A percentile compares a stretch with the other conserved stretches of the same genome.
These are phyloP conservation scores for Leucophenga montana DNA, from an alignment of 2,888 invertebrate species.

Conservation along the genomic window DNA sequence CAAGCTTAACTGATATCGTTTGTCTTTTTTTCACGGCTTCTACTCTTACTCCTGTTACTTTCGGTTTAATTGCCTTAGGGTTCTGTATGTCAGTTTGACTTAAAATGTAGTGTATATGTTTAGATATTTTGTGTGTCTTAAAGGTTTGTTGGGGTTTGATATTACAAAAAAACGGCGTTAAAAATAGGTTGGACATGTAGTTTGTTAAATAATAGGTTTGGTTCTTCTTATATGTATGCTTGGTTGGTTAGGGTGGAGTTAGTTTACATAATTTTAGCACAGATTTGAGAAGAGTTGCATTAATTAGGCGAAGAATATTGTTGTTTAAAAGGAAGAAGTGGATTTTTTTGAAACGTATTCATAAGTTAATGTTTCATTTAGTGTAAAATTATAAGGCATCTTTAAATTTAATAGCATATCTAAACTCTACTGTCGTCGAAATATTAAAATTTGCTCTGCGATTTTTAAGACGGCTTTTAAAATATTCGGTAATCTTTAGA, in stretches of 20 bases:
- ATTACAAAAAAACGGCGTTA: slow-evolving; percentile 23
- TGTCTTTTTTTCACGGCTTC: slow-evolving; percentile 1
- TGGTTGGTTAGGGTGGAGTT: slow-evolving; percentile 17
- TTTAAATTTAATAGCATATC: no score
- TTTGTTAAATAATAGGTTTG: background rate
- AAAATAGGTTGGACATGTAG: slow-evolving; percentile 30
- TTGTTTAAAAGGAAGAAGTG: background rate
- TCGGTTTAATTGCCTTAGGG: no score
- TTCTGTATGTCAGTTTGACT: slow-evolving; percentile 12
- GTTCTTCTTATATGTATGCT: background rate
- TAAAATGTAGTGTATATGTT: background rate
- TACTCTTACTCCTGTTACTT: background rate
- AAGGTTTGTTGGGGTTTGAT: no score
- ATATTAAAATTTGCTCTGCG: no score
- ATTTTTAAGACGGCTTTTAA: no score
- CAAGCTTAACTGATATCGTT: slow-evolving; percentile 42
- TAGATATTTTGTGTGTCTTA: no score
- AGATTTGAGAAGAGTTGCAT: slow-evolving; percentile 39
- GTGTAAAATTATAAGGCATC: no score
- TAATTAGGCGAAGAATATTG: slow-evolving; percentile 50
- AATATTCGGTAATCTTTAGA: no score
- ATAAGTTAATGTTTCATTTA: no score
- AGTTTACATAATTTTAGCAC: slow-evolving; percentile 3
- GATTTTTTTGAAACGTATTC: no score
- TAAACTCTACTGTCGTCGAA: no score